Conservation (phyloP, 2,888 invertebrate genomes). For the Sceliomorpha sp. region DNA sequence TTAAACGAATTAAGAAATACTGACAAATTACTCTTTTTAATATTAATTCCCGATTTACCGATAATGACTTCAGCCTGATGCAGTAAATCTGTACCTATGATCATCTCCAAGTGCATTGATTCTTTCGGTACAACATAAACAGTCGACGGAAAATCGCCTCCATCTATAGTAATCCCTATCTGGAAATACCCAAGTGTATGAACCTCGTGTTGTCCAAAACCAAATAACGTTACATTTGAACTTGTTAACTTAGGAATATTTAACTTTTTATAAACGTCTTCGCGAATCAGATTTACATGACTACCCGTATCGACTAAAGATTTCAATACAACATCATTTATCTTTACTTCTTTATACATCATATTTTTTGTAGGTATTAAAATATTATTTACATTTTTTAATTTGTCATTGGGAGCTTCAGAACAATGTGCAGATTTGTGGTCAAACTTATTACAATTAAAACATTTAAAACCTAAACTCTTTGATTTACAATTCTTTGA, state of each 20-base stretch:
- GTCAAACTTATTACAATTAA: constrained; percentile 9
- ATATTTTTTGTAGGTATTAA: constrained; percentile 1
- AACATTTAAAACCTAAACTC: not conserved
- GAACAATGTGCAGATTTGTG: constrained; percentile 9
- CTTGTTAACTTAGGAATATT: not conserved
- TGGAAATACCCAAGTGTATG: constrained; percentile 14
- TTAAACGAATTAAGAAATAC: constrained; percentile 18
- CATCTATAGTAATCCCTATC: constrained; percentile 7
- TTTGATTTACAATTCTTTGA: constrained; percentile 8
- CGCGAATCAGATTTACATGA: constrained; percentile 10
- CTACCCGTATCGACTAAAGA: constrained; percentile 15
- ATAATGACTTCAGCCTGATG: constrained; percentile 20
- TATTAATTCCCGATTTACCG: constrained; percentile 9
- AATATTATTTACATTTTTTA: constrained; percentile 3
- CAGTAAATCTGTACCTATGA: constrained; percentile 19
- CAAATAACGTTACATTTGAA: constrained; percentile 2
- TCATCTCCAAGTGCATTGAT: constrained; percentile 9
- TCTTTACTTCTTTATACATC: constrained; percentile 10
- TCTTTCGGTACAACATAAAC: constrained; percentile 25
- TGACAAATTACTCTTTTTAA: constrained; percentile 10
- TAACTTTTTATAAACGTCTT: constrained; percentile 5
- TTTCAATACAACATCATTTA: constrained; percentile 6
- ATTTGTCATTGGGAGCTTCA: constrained; percentile 5
- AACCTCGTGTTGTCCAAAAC: constrained; percentile 12
- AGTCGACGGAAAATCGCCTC: constrained; percentile 14